Base-by-base conservation (phyloP, 2,888 invertebrate genomes). In the Ethmia dodecea region DNA sequence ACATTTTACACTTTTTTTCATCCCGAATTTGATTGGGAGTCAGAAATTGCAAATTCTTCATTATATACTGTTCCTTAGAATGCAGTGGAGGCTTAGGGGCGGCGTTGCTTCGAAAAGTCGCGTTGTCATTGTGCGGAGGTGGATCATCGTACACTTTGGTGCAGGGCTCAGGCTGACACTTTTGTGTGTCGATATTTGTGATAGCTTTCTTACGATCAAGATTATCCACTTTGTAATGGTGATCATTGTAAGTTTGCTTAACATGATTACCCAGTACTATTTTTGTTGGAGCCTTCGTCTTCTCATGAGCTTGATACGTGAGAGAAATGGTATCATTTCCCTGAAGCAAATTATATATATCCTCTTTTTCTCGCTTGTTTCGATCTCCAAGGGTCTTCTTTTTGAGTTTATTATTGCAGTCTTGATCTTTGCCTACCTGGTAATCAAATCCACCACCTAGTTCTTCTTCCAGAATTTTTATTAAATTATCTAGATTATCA, bases 381-480 rank as follows among this genome's bases (percentile, higher is more conserved):
- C 39, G 40, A 36, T 54, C 55, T 12, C 40, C 44, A 13, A 55
- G 5, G 9, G 20, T 13, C 0, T 28, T 10, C 22, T 25, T 20
- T 35, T 33, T 27, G 14, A 20, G 4, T 35, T 22, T n/a, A n/a
- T 8, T 22, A 22, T 13, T 33, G 13, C 16, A 14, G 16, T 29
- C 39, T n/a, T 33, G 25, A 18, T 43, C 28, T 16, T 39, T 22
- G 22, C 22, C n/a, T 8, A 37, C 10, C 13, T 52, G 41, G 3
- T 51, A 26, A 9, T 68, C 67, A 31, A 63, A 47, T 20, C 74
- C 58, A 14, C 61, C 52, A 24, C 59, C 68, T 31, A 86, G 49
- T 53, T 86, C 86, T 15, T 77, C 64, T 62, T 84, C 86, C 5
- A 84, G 61, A 26, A 74, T 73, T 60, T 75, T 74, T 11, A 84